Evolutionary conservation across 1,140 invertebrate species (phyloP).

Genomic region (Pogonognathellus flavescens): DNA sequence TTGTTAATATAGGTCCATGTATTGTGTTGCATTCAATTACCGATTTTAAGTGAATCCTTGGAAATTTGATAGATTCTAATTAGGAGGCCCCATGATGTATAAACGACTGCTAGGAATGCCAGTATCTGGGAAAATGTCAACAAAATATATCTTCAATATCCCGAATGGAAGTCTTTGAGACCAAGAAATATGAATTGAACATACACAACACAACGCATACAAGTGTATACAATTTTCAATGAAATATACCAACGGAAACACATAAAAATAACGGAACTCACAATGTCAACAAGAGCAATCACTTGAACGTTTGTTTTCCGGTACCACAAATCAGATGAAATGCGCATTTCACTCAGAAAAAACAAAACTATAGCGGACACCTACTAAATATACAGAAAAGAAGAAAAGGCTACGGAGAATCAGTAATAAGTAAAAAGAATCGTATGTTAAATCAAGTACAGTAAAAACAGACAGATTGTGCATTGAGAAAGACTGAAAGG

Average conservation of each 20-base stretch:
- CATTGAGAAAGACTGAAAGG: not conserved
- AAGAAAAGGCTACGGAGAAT: not conserved
- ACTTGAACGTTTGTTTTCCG: slow-evolving; percentile 48
- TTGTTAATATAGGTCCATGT: too few relatives aligned
- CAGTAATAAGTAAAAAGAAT: not conserved
- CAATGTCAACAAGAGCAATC: slow-evolving; percentile 51
- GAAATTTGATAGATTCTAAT: too few relatives aligned
- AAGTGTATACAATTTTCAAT: too few relatives aligned
- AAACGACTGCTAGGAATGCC: too few relatives aligned
- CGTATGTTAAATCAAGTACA: not conserved
- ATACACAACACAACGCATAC: too few relatives aligned
- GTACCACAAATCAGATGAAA: slow-evolving; percentile 19
- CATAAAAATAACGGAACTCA: slow-evolving; percentile 27
- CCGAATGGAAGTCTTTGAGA: too few relatives aligned
- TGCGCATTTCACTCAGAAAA: slow-evolving; percentile 2
- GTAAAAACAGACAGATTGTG: not conserved
- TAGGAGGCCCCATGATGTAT: too few relatives aligned
- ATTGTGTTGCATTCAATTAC: too few relatives aligned
- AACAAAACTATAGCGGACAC: not conserved
- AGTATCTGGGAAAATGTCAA: too few relatives aligned
- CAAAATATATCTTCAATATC: too few relatives aligned
- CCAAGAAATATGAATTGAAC: too few relatives aligned
- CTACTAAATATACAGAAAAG: not conserved
- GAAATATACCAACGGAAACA: not conserved
- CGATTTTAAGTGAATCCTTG: too few relatives aligned